Conservation (phyloP, 2,113 vertebrate genomes). For the Phycodurus eques region DNA sequence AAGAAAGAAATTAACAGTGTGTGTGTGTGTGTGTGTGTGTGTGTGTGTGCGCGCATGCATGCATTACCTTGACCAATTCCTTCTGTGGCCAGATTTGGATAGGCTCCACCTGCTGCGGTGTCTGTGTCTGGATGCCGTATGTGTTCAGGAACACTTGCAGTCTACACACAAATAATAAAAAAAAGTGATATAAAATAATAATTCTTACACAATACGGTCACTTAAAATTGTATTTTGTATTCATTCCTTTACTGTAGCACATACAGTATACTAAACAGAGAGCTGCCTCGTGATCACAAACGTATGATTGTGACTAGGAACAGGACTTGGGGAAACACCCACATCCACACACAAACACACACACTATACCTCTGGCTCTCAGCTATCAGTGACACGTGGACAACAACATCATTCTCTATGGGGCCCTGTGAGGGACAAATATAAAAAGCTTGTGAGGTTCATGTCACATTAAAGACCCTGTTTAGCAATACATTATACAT, state of each 20-base stretch:
- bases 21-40: neutral
- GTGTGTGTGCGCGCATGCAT: neutral
- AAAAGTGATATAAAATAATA: neutral
- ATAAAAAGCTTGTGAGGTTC: neutral
- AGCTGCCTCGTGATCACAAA: neutral
- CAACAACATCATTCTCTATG: slow-evolving; percentile 91
- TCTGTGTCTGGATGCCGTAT: slow-evolving; percentile 96
- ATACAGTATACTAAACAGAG: neutral
- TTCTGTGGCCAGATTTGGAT: slow-evolving; percentile 99
- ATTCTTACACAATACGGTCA: neutral
- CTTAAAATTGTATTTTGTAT: neutral
- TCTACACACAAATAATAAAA: slow-evolving; percentile 56
- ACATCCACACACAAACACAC: neutral
- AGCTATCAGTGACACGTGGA: slow-evolving; percentile 90
- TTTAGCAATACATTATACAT: too few relatives aligned
- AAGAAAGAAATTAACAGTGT: neutral
- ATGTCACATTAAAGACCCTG: neutral
- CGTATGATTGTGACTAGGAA: neutral
- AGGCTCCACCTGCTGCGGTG: slow-evolving; percentile 95
- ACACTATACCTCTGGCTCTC: slow-evolving; percentile 90
- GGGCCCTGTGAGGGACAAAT: slow-evolving; percentile 81
- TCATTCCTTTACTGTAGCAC: neutral
- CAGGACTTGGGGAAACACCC: neutral
- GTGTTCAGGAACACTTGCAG: slow-evolving; percentile 98
- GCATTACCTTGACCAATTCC: slow-evolving; percentile 91